Base-by-base conservation (phyloP, 2,797 vertebrate species). In the Sebastes minor region DNA sequence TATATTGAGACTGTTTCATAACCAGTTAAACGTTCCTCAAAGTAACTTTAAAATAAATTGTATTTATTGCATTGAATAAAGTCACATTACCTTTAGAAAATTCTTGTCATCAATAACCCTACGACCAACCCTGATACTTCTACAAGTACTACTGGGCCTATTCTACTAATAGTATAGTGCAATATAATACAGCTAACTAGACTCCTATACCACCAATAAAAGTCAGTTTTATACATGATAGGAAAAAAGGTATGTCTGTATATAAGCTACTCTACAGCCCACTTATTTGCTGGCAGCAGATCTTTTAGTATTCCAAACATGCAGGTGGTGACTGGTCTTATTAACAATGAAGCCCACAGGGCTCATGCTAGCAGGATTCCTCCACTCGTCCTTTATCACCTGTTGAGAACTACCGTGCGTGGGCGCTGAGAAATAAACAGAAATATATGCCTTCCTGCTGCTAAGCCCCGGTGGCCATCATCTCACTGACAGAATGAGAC, bases 281-380 rank as follows among this genome's bases (percentile, higher is more conserved):
- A 32, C 13, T 38, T 60, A 20, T 27, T 70, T 23, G 23, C 27
- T 32, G 53, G 75, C 65, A 64, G 64, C 66, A 59, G 33, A 64
- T 80, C 28, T 55, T 78, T 91, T 81, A 82, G 86, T 86, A 92
- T 93, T 92, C 82, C 76, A 80, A 79, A 70, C 84, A 90, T 75
- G 87, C 22, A 8, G 62, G 35, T 57, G 35, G 61, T 85, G 84
- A 82, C 80, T 82, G 84, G 59, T 88, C 84, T 89, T 85, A 87
- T 92, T 91, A 91, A 78, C 61, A 82, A 70, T 74, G 76, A 89
- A 85, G 86, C 86, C 91, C 82, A 83, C 32, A 57, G 82, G 85
- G 82, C 71, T 79, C 65, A 64, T 7, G 28, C 60, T 71, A 67
- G 81, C 85, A 63, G 81, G 85, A 84, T 84, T 87, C 71, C 86